A percentile compares a stretch with the other conserved stretches of the same genome.
Evolutionary conservation across 2,113 vertebrate genomes (phyloP).

Genomic region (Pedionomus torquatus): DNA sequence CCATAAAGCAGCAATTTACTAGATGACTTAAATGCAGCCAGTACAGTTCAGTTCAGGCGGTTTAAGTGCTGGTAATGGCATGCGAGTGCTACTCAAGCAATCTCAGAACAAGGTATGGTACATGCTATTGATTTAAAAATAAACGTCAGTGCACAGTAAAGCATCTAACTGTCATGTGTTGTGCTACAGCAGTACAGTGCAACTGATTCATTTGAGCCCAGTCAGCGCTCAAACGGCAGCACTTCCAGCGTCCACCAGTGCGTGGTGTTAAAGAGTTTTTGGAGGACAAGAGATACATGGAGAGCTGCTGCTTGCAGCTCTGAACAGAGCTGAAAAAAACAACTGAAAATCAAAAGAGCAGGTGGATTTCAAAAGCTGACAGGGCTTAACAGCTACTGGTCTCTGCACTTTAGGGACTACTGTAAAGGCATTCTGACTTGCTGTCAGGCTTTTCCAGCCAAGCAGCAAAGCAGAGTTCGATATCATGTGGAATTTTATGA

Average conservation of each 20-base stretch:
- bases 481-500: rapidly evolving
- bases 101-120: not conserved
- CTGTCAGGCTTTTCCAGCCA: not conserved
- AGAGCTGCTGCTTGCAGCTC: not conserved
- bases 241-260: not conserved
- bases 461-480: not conserved
- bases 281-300: not conserved
- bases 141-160: not conserved
- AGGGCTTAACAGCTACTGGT: not conserved
- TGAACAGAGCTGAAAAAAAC: not conserved
- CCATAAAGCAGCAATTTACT: not conserved
- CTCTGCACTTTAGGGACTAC: not conserved
- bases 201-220: not conserved
- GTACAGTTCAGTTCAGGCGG: not conserved
- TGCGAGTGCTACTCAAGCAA: not conserved
- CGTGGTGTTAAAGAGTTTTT: not conserved
- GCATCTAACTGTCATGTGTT: not conserved
- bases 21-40: not conserved
- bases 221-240: not conserved
- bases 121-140: not conserved
- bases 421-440: not conserved
- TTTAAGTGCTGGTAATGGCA: not conserved
- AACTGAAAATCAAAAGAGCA: not conserved
- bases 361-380: not conserved
- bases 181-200: not conserved